These are phyloP conservation scores for Asarcornis scutulata DNA, from an alignment of 2,113 vertebrate species.

Conservation along the genomic window DNA sequence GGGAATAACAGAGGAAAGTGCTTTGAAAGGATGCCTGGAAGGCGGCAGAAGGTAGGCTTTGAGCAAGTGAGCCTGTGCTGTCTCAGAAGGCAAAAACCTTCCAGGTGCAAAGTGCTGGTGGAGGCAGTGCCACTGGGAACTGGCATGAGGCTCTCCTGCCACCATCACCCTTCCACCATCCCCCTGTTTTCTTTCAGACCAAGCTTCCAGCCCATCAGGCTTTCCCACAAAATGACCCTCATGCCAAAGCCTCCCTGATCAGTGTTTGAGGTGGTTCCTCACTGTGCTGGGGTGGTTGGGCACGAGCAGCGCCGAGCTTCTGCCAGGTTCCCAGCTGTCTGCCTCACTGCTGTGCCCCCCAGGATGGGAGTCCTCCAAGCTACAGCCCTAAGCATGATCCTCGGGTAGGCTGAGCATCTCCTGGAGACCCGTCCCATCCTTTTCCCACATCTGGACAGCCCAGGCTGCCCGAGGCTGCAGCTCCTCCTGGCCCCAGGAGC, in stretches of 20 bases:
- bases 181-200: not conserved
- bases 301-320: not conserved
- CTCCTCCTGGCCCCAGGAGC: not conserved
- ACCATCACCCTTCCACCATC: not conserved
- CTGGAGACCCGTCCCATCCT: not conserved
- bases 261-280: not conserved
- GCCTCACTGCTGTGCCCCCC: not conserved
- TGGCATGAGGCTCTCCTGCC: not conserved
- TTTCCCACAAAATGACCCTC: not conserved
- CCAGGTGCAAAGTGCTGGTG: not conserved
- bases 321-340: not conserved
- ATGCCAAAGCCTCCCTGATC: not conserved
- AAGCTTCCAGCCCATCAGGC: not conserved
- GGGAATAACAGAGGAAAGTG: not conserved
- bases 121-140: not conserved
- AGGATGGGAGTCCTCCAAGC: not conserved
- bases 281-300: not conserved
- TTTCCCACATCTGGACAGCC: not conserved
- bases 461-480: not conserved
- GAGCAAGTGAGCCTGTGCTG: not conserved
- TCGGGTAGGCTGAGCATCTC: not conserved
- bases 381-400: not conserved
- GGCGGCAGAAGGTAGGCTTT: not conserved
- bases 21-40: not conserved
- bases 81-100: not conserved